phyloP scores from a whole-genome alignment of 1,140 invertebrate genomes.

The Reticulitermes speratus region DNA sequence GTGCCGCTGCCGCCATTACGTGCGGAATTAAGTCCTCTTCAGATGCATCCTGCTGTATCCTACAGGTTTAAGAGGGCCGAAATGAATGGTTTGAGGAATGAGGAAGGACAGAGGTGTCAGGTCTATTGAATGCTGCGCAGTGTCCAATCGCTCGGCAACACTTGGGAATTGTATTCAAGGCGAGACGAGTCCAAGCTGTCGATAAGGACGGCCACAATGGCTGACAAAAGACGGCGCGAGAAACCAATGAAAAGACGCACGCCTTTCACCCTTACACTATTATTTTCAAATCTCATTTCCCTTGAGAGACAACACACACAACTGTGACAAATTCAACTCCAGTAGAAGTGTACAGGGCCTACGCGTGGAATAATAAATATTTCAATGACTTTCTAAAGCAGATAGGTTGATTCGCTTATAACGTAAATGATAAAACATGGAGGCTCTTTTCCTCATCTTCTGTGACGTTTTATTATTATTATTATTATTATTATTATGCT shows the following conservation, averaged over 20 bases:
- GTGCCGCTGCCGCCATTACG: background rate
- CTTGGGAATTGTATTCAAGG: conserved; percentile 26
- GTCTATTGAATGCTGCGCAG: conserved; percentile 19
- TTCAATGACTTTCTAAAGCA: too few relatives aligned
- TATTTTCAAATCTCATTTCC: conserved; percentile 7
- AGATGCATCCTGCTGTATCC: background rate
- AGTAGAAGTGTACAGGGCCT: too few relatives aligned
- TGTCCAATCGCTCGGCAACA: background rate
- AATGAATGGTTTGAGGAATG: background rate
- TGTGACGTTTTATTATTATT: too few relatives aligned
- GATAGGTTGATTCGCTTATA: too few relatives aligned
- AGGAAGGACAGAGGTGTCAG: background rate
- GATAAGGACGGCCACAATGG: background rate
- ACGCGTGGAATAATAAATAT: too few relatives aligned
- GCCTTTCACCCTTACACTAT: background rate
- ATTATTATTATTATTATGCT: too few relatives aligned
- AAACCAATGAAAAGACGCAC: background rate
- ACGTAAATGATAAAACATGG: too few relatives aligned
- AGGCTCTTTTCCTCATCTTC: too few relatives aligned
- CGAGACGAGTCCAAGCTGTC: background rate
- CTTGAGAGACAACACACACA: background rate
- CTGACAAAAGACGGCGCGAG: background rate
- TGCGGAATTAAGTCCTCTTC: background rate
- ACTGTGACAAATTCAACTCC: too few relatives aligned
- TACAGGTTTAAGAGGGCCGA: background rate